A percentile compares a stretch with the other conserved stretches of the same genome.
These are phyloP conservation scores for Conistra vaccinii DNA, from an alignment of 2,888 invertebrate species.

Conservation along the genomic window DNA sequence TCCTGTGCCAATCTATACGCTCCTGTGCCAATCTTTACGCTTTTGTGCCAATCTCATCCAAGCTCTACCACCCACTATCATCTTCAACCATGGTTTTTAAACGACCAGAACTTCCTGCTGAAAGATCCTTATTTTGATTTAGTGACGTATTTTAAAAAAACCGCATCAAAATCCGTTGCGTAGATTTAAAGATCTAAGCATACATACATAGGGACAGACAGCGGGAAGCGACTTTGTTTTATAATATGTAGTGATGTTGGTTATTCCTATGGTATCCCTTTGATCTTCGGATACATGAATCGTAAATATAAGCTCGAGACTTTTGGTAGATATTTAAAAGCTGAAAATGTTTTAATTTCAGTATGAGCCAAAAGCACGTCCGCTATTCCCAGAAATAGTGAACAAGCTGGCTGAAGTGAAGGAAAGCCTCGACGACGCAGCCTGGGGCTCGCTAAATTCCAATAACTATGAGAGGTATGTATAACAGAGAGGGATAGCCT, in stretches of 20 bases:
- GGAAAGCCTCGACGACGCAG: slow-evolving; percentile 88
- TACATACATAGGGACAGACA: no score
- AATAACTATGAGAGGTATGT: slow-evolving; percentile 82
- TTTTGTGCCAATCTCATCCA: background rate
- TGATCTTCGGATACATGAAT: background rate
- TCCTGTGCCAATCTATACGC: background rate
- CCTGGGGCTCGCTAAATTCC: slow-evolving; percentile 82
- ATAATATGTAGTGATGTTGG: no score
- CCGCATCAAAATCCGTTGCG: no score
- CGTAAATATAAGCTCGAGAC: background rate
- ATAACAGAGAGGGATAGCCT: background rate
- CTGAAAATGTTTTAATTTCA: slow-evolving; percentile 78
- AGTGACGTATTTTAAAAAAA: no score
- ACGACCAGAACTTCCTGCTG: background rate
- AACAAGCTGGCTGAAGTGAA: slow-evolving; percentile 92
- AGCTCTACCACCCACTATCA: background rate
- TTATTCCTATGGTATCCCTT: background rate
- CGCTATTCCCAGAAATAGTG: slow-evolving; percentile 96
- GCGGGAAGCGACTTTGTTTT: no score
- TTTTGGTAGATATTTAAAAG: background rate
- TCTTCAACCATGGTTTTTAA: background rate
- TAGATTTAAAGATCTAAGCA: no score
- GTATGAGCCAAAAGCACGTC: slow-evolving; percentile 97
- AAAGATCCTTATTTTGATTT: background rate
- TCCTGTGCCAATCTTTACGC: background rate